Percentiles rank a stretch among this genome's conserved stretches.
Evolutionary conservation across 2,113 vertebrate genomes (phyloP).

Genomic region (Oplegnathus fasciatus): DNA sequence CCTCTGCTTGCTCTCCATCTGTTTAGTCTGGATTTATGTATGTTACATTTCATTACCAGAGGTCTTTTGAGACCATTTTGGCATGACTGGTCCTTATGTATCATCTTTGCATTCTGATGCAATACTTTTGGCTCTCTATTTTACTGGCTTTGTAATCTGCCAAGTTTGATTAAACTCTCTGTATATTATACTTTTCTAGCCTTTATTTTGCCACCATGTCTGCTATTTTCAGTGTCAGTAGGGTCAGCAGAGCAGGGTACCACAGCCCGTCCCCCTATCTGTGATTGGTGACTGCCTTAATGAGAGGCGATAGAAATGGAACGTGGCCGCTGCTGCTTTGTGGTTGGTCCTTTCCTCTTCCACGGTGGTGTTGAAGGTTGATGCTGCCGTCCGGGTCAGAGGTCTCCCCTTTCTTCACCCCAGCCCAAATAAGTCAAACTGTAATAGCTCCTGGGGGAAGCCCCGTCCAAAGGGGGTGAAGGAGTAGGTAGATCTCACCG

Average conservation of each 20-base stretch:
- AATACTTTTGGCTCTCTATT: background rate
- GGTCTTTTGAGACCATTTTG: constrained; percentile 35
- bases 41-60: constrained; percentile 51
- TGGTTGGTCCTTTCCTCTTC: constrained; percentile 75
- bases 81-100: constrained; percentile 3
- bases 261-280: background rate
- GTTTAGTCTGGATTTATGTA: constrained; percentile 63
- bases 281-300: constrained; percentile 65
- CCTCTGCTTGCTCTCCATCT: constrained; percentile 24
- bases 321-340: constrained; percentile 51
- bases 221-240: constrained; percentile 10
- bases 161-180: constrained; percentile 7
- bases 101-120: constrained; percentile 19
- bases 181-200: background rate
- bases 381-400: constrained; percentile 57
- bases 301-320: constrained; percentile 54
- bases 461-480: constrained; percentile 61
- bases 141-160: background rate
- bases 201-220: constrained; percentile 21
- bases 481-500: constrained; percentile 49
- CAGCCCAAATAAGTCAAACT: constrained; percentile 76
- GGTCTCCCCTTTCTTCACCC: constrained; percentile 75
- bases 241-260: constrained; percentile 9
- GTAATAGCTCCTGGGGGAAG: constrained; percentile 76
- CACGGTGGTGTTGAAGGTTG: constrained; percentile 52